Base-by-base conservation (phyloP, 2,113 vertebrate genomes). In the Pyxicephalus adspersus region DNA sequence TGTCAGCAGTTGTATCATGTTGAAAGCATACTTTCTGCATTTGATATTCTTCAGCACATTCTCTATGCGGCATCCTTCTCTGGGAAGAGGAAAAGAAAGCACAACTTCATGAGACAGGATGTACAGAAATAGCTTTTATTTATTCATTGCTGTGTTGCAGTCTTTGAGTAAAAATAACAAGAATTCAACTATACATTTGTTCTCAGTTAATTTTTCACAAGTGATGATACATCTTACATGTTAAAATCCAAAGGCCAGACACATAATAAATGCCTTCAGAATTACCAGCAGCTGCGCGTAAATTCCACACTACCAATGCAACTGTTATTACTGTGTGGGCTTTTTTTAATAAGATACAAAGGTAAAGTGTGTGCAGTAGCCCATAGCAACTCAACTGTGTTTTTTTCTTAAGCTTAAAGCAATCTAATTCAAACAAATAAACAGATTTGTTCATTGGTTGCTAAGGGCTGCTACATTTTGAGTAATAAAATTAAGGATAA, bases 31-130 rank as follows among this genome's bases (percentile, higher is more conserved):
- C 86, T 98, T 98, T 91, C 97, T 96, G 95, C 96, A 96, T 91
- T 90, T 95, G 91, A 99, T 94, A 92, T 99, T 99, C 96, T 99
- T 99, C 94, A 96, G 92, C 83, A 97, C 98, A 90, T 99, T 99
- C 87, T 99, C 97, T 95, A 99, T 98, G 90, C 97, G 97, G 94
- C 98, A 99, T 93, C 98, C 98, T 94, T 99, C 96, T 97, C 98
- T 99, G 94, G 91, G 91, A 81, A 87, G 67, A 94, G 90, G 92
- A 90, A 88, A 87, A 90, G 28, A 92, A 93, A 93, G 90, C 19
- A 93, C 91, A 93, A 92, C 92, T 91, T 90, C 92, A 91, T 94
- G 90, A 94, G 93, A 92, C 91, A 92, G 26, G 83, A 90, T 92
- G 87, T 94, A 94, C 89, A 92, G 84, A 94, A 94, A 94, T 94